Evolutionary conservation across 2,113 vertebrate species (phyloP).

Genomic region (Numenius arquata): DNA sequence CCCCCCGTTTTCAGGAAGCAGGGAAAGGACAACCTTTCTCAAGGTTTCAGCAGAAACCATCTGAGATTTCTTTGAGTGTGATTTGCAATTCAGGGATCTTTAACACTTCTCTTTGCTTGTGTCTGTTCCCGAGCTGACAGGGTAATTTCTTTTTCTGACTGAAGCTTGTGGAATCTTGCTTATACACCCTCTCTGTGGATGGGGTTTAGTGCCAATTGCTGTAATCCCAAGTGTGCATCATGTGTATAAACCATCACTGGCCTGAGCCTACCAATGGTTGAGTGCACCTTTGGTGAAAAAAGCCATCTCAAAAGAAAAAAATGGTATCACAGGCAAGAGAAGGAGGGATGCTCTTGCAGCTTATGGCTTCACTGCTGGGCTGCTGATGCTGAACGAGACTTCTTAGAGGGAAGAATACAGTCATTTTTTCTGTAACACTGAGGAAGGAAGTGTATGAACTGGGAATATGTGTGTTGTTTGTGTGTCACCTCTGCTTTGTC

Average conservation of each 20-base stretch:
- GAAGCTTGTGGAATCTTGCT: neutral
- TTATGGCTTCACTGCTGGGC: neutral
- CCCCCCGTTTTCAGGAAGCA: neutral
- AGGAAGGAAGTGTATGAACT: neutral
- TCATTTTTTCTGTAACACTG: neutral
- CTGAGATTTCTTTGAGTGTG: neutral
- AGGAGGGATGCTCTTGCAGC: neutral
- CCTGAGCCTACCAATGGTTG: neutral
- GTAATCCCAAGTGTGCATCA: neutral
- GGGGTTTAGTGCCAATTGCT: neutral
- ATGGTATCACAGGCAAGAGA: neutral
- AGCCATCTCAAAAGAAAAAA: neutral
- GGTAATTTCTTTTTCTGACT: neutral
- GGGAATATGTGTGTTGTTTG: accelerated
- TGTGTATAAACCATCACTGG: neutral
- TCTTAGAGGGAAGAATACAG: neutral
- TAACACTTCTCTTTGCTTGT: neutral
- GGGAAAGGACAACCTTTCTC: neutral
- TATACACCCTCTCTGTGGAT: neutral
- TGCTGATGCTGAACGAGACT: neutral
- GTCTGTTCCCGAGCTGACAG: neutral
- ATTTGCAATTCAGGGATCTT: neutral
- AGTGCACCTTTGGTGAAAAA: neutral
- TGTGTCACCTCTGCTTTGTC: neutral
- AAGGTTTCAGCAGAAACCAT: neutral